Conservation (phyloP, 2,888 invertebrate species). For the Spialia ferax region DNA sequence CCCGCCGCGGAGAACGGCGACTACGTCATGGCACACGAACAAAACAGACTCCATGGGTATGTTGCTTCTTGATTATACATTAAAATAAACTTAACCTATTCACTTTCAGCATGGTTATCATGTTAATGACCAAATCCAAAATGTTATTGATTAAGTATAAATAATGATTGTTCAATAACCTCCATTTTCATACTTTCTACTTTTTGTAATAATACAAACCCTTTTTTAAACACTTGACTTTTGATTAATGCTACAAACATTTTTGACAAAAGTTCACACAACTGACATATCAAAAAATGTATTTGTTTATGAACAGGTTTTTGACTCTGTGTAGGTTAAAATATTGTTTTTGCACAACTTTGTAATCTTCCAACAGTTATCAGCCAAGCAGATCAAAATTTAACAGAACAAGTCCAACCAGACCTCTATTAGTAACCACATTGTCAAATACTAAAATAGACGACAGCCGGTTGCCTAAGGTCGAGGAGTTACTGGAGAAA, state of each 20-base stretch:
- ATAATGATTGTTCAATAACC: too few species aligned
- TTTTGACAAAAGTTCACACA: slow-evolving; percentile 1
- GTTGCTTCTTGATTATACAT: slow-evolving; percentile 46
- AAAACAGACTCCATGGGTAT: slow-evolving; percentile 68
- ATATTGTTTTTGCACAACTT: slow-evolving; percentile 9
- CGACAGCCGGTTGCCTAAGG: slow-evolving; percentile 75
- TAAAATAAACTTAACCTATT: slow-evolving; percentile 49
- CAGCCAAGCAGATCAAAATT: slow-evolving; percentile 72
- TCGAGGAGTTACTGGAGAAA: slow-evolving; percentile 79
- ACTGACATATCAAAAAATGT: neutral
- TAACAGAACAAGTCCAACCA: slow-evolving; percentile 68
- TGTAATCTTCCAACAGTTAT: slow-evolving; percentile 57
- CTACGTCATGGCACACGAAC: slow-evolving; percentile 77
- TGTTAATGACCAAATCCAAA: neutral
- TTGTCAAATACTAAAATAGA: slow-evolving; percentile 75
- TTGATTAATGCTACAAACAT: neutral
- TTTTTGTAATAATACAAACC: neutral
- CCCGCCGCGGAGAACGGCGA: slow-evolving; percentile 79
- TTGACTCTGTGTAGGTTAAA: neutral
- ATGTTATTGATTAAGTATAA: too few species aligned
- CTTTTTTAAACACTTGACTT: neutral
- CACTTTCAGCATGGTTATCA: neutral
- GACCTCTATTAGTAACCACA: slow-evolving; percentile 72
- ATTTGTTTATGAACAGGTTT: neutral
- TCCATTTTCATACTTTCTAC: neutral